Percentiles rank a stretch among this genome's conserved stretches.
phyloP scores from a whole-genome alignment of 2,797 vertebrate genomes.

The Falco cherrug region DNA sequence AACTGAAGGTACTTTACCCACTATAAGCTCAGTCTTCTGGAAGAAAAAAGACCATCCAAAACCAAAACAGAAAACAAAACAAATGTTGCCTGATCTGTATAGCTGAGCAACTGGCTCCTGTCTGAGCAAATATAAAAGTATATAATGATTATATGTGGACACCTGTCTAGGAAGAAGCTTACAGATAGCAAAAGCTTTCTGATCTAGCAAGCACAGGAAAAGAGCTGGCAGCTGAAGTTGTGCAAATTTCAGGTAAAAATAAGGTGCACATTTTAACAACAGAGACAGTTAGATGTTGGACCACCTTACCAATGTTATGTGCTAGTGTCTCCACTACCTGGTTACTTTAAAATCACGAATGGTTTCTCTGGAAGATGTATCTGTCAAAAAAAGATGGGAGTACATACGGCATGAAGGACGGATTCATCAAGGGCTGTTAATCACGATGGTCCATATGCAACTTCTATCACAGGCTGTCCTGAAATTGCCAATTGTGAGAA shows the following conservation, averaged over 20 bases:
- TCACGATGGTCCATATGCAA: fast-evolving
- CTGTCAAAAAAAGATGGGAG: background rate
- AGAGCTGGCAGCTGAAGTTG: background rate
- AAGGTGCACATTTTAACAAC: background rate
- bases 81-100: background rate
- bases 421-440: background rate
- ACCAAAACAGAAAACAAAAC: background rate
- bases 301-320: background rate
- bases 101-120: background rate
- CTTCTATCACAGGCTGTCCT: background rate
- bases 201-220: background rate
- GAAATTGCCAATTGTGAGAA: background rate
- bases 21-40: background rate
- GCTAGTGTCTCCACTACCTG: background rate
- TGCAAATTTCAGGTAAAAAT: background rate
- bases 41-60: background rate
- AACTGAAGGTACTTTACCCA: background rate
- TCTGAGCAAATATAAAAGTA: background rate
- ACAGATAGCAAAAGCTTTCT: background rate
- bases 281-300: background rate
- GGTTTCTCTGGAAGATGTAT: background rate
- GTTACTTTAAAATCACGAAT: background rate
- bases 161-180: background rate
- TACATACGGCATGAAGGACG: background rate
- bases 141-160: background rate